Base-by-base conservation (phyloP, 1,140 invertebrate genomes). In the Thrips palmi region DNA sequence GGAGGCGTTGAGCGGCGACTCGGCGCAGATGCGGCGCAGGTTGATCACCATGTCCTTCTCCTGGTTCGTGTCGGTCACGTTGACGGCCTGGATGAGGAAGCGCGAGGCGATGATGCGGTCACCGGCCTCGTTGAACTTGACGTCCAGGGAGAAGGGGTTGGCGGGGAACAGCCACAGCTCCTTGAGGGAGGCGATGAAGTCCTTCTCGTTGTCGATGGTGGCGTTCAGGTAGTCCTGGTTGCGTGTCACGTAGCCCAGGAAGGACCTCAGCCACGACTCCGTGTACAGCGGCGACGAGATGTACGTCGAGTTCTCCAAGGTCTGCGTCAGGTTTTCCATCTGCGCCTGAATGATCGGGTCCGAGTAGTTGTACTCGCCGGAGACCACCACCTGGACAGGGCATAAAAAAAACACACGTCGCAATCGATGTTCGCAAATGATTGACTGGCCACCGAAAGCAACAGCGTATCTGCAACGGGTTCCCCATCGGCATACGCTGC, bases 21-120 rank as follows among this genome's bases (percentile, higher is more conserved):
- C 68, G 0, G 70, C 54, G 30, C 85, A 85, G 3, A 93, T 77
- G 39, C 70, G 53, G 39, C 88, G 61, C 2, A 94, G 57, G 32
- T 75, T 73, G 42, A 71, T 69, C 1, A 88, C 80, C 77, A 96
- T 91, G 44, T 87, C 81, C 49, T 86, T 87, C 51, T 92, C 87
- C 42, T 82, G 75, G 52, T 87, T 88, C 0, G 84, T 86, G 24
- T 86, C 80, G 21, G 74, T 81, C 8, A 92, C 82, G 47, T 91
- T 85, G 0, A 84, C 74, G 0, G 83, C 82, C 58, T 92, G 86
- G 33, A 93, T 79, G 11, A 92, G 56, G 52, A 87, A 89, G 37
- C 88, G 62, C 11, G 82, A 86, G 0, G 79, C 84, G 1, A 82
- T 55, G 7, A 92, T 88, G 40, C 67, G 64, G 12, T 74, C 70